These are phyloP conservation scores for Andrena minutula DNA, from an alignment of 2,888 invertebrate species.

Conservation along the genomic window DNA sequence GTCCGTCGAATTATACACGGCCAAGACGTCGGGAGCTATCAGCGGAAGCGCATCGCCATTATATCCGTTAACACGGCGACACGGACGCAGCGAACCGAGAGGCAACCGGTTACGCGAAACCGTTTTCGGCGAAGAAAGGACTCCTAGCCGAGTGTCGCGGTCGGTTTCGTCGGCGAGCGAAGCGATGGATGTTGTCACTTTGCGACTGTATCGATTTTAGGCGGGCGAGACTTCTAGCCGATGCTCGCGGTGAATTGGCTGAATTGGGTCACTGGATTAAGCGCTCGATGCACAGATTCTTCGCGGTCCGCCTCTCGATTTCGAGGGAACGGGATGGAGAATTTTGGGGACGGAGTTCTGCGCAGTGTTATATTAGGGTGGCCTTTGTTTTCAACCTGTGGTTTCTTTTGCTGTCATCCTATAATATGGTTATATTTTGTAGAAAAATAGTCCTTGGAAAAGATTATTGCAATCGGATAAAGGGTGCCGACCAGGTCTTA, in stretches of 20 bases:
- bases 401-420: no score
- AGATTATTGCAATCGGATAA: no score
- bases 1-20: conserved; percentile 63
- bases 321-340: neutral
- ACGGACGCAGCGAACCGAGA: conserved; percentile 57
- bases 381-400: no score
- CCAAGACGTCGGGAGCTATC: conserved; percentile 65
- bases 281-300: neutral
- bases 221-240: neutral
- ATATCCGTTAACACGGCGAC: conserved; percentile 69
- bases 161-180: neutral
- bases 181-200: neutral
- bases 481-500: no score
- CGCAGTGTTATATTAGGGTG: no score
- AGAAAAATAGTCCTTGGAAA: no score
- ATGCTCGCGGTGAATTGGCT: neutral
- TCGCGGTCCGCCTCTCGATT: neutral
- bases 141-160: no score
- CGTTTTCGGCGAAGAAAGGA: neutral
- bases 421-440: no score
- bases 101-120: conserved; percentile 48
- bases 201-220: neutral
- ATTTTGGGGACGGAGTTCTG: no score
- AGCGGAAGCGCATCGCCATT: conserved; percentile 74
- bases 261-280: conserved; percentile 10